These are phyloP conservation scores for Lasioglossum morio DNA, from an alignment of 2,888 invertebrate genomes.

Conservation along the genomic window DNA sequence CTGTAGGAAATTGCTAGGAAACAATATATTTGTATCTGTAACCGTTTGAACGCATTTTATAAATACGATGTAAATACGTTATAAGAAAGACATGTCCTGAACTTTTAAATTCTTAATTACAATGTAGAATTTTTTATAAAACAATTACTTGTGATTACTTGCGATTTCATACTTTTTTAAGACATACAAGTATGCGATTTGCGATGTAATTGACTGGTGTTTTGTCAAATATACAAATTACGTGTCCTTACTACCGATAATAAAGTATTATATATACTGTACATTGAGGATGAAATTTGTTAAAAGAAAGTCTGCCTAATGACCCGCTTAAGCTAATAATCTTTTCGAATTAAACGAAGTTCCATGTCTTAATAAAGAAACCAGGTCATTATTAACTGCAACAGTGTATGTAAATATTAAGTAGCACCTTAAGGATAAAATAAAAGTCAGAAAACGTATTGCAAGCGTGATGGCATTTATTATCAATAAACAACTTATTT, in stretches of 20 bases:
- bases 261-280: constrained; percentile 53
- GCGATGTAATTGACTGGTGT: constrained; percentile 30
- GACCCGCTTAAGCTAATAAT: neutral
- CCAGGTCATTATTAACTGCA: neutral
- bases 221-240: constrained; percentile 36
- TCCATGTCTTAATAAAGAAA: neutral
- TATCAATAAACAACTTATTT: constrained; percentile 85
- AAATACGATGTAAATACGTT: constrained; percentile 41
- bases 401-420: neutral
- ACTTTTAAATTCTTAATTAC: constrained; percentile 33
- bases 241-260: constrained; percentile 30
- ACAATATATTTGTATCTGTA: constrained; percentile 20
- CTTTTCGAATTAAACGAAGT: neutral
- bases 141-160: constrained; percentile 44
- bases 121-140: constrained; percentile 37
- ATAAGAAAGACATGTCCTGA: constrained; percentile 19
- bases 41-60: constrained; percentile 40
- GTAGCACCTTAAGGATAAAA: constrained; percentile 23
- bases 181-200: constrained; percentile 18
- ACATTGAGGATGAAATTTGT: constrained; percentile 18
- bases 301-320: constrained; percentile 2
- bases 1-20: constrained; percentile 4
- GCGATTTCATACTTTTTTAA: constrained; percentile 46
- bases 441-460: constrained; percentile 56
- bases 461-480: constrained; percentile 85